Evolutionary conservation across 2,888 invertebrate genomes (phyloP), one percentile per base, ranked within the genome.

Genomic region (Ecliptopera silaceata): DNA sequence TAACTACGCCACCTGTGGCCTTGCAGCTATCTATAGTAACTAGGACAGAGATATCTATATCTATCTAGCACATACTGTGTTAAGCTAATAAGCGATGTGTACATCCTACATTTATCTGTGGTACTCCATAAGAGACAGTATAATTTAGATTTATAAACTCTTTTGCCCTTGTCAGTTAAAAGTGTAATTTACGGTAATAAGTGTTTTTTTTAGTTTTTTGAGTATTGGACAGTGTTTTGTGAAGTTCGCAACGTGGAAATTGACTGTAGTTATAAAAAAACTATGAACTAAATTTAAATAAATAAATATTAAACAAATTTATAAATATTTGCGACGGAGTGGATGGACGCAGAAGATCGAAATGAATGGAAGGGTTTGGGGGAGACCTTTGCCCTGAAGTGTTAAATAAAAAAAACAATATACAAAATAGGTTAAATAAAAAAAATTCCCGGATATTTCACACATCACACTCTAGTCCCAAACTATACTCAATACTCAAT

Each of bases 11-110:
- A 54, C 42, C 22, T 13, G 34, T 18, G 38, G 48, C 36, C 29
- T 44, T 48, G 47, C 29, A 45, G 54, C 49, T 61, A 64, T 55
- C 57, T 54, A 20, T 38, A 59, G 45, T 62, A 66, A 59, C 56
- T 64, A 55, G 66, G 58, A 4, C 66, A 62, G 8, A 44, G 66
- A 66, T 66, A 66, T 43, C 31, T 31, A 31, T 55, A 57, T 54
- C 47, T 49, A 53, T 49, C 55, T 63, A 62, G 47, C 51, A 57
- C 56, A 56, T 56, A 39, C 26, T n/a, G n/a, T n/a, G n/a, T 13
- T 56, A 41, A 53, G 50, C 55, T 56, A 59, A 62, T 60, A 57
- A 59, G 48, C 61, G 52, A 53, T 61, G 48, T 57, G 52, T 39
- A 45, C 61, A 59, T 55, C 61, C 54, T 39, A 45, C 61, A 59